phyloP scores from a whole-genome alignment of 2,113 vertebrate species.

The Mirza zaza region DNA sequence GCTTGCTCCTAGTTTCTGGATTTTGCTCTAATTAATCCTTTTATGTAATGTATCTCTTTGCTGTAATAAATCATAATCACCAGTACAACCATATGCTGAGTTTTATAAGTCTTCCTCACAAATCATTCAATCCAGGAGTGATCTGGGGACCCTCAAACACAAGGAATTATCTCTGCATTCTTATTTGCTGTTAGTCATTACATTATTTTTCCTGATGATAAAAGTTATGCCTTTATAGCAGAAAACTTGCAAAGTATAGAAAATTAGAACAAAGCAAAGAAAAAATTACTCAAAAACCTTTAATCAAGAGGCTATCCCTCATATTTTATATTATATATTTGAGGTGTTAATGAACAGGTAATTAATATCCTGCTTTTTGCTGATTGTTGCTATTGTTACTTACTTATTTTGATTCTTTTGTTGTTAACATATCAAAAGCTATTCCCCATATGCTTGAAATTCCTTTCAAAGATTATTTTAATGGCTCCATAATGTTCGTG shows the following conservation, averaged over 20 bases:
- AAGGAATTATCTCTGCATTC: not conserved
- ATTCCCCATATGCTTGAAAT: not conserved
- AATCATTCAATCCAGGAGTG: not conserved
- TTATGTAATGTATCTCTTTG: not conserved
- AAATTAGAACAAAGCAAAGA: not conserved
- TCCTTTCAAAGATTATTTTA: conserved; percentile 20
- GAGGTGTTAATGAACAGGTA: not conserved
- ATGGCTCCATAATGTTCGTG: not conserved
- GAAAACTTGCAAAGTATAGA: not conserved
- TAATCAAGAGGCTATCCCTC: not conserved
- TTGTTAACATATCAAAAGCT: not conserved
- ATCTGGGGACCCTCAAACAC: not conserved
- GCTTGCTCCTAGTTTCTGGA: not conserved
- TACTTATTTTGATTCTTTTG: not conserved
- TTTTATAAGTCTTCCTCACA: not conserved
- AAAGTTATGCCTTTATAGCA: not conserved
- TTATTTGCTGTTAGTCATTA: not conserved
- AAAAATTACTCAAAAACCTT: not conserved
- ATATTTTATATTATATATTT: not conserved
- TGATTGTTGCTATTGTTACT: not conserved
- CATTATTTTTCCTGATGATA: not conserved
- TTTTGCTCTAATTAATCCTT: not conserved
- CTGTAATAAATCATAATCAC: not conserved
- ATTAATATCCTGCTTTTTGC: not conserved
- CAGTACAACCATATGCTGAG: not conserved